Evolutionary conservation across 35 echinoderm and acorn worm genomes (phyloP).

Genomic region (Stichopus chloronotus): DNA sequence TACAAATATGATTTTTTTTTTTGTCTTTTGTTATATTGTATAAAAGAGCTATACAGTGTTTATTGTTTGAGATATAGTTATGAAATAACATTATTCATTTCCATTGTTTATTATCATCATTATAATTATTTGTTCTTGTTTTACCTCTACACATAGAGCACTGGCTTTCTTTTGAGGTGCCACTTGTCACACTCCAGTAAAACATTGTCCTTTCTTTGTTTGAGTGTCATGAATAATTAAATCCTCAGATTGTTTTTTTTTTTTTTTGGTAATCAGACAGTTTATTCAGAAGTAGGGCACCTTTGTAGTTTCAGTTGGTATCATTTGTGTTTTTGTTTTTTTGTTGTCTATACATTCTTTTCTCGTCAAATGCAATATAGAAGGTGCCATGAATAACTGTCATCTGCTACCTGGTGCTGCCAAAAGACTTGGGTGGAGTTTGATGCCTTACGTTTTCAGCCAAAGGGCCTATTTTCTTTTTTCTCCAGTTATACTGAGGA

Average conservation of each 20-base stretch:
- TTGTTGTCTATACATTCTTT: background rate
- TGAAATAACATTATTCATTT: background rate
- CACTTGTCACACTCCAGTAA: too few relatives aligned
- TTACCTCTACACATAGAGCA: background rate
- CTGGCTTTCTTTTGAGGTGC: background rate
- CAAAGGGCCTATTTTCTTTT: background rate
- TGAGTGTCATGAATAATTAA: too few relatives aligned
- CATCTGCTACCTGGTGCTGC: background rate
- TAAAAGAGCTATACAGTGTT: background rate
- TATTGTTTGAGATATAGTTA: background rate
- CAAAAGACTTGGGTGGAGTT: background rate
- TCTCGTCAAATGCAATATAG: background rate
- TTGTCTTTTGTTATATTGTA: background rate
- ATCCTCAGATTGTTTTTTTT: too few relatives aligned
- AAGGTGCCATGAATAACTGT: background rate
- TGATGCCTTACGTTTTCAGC: conserved; percentile 3
- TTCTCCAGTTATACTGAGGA: background rate
- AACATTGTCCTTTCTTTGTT: too few relatives aligned
- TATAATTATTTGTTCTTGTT: background rate
- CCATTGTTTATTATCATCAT: background rate
- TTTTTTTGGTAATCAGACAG: too few relatives aligned
- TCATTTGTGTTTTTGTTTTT: background rate
- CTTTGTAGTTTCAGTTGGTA: background rate
- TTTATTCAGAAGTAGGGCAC: too few relatives aligned
- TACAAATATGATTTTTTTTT: background rate